phyloP scores from a whole-genome alignment of 2,113 vertebrate species.

The western clawed frog (Xenopus tropicalis) region DNA sequence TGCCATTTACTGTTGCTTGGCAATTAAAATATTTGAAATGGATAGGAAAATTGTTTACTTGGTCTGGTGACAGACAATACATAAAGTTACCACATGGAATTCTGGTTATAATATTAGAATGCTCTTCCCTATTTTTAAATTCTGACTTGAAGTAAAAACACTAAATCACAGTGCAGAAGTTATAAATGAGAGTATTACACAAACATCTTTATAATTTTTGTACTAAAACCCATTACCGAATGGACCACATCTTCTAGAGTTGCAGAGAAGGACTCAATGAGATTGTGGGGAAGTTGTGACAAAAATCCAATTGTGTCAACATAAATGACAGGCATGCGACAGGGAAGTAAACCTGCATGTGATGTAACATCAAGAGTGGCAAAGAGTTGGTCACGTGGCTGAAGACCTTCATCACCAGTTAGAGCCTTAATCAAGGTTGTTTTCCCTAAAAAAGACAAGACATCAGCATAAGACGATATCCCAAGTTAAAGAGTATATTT shows the following conservation, averaged over 20 bases:
- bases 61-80: no score
- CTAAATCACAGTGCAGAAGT: no score
- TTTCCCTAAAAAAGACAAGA: slow-evolving; percentile 72
- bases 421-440: slow-evolving; percentile 89
- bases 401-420: slow-evolving; percentile 71
- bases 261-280: slow-evolving; percentile 87
- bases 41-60: no score
- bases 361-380: slow-evolving; percentile 88
- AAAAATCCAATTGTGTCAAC: slow-evolving; percentile 94
- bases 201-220: no score
- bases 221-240: slow-evolving; percentile 64
- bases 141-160: no score
- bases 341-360: slow-evolving; percentile 79
- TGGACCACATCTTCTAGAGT: slow-evolving; percentile 85
- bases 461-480: neutral
- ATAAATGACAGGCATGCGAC: slow-evolving; percentile 74
- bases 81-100: no score
- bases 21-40: no score
- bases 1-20: no score
- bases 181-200: no score
- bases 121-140: no score
- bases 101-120: no score
- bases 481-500: no score
- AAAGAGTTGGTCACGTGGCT: slow-evolving; percentile 84
- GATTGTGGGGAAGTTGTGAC: slow-evolving; percentile 86